Evolutionary conservation across 1,140 invertebrate species (phyloP).

Genomic region (Cataglyphis hispanica): DNA sequence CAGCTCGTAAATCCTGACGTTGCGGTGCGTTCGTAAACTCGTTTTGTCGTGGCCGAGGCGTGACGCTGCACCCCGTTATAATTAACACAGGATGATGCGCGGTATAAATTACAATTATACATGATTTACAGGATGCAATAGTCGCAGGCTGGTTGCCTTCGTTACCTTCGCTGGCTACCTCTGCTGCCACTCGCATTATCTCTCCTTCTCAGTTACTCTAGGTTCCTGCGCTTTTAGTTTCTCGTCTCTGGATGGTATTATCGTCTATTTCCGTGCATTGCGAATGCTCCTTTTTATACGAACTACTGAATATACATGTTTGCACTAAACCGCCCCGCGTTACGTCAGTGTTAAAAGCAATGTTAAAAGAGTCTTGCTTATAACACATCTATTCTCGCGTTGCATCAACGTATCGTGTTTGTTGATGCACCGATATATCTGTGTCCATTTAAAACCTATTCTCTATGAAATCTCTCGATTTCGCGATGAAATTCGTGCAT

Average conservation of each 20-base stretch:
- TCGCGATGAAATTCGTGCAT: background rate
- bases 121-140: conserved; percentile 77
- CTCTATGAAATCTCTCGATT: background rate
- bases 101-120: conserved; percentile 79
- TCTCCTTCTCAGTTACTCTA: background rate
- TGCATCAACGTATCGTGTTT: background rate
- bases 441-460: background rate
- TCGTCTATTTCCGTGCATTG: conserved; percentile 55
- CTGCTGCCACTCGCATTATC: conserved; percentile 14
- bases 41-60: conserved; percentile 43
- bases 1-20: conserved; percentile 68
- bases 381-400: conserved; percentile 21
- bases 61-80: conserved; percentile 69
- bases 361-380: conserved; percentile 32
- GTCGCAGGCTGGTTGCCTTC: conserved; percentile 52
- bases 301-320: conserved; percentile 78
- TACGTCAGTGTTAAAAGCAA: conserved; percentile 41
- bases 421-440: background rate
- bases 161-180: conserved; percentile 1
- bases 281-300: conserved; percentile 50
- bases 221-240: conserved; percentile 11
- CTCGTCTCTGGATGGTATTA: conserved; percentile 41
- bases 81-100: conserved; percentile 79
- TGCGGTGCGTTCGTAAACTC: conserved; percentile 60
- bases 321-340: conserved; percentile 56